Base-by-base conservation (phyloP, 2,888 invertebrate genomes). In the Doris montereyensis region DNA sequence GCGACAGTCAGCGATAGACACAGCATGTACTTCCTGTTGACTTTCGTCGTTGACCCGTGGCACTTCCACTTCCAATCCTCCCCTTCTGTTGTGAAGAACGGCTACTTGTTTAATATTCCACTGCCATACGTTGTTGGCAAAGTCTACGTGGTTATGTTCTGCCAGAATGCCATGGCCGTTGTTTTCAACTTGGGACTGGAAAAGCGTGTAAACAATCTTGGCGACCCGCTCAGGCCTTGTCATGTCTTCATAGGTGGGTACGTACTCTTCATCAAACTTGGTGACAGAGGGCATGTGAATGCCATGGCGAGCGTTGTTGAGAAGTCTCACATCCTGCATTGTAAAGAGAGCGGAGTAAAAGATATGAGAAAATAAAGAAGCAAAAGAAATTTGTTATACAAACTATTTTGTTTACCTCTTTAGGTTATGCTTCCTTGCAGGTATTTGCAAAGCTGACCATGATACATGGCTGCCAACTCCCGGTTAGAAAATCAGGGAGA, bases 121-220 rank as follows among this genome's bases (percentile, higher is more conserved):
- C 90, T 98, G 97, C 93, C 97, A 99, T 0, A 99, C 93, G 92
- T 99, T 99, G 88, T 99, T 99, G 0, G 98, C 97, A 82, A 97
- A 96, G 85, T 97, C 94, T 86, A 99, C 94, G 91, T 99, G 92
- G 65, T 97, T 97, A 86, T 96, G 95, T 86, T 98, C 98, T 77
- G 94, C 94, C 82, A 98, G 94, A 17, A 98, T 97, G 1, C 92
- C 92, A 89, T 94, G 94, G 0, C 95, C 95, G 90, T 99, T 99
- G 87, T 96, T 95, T 0, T 94, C 94, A 58, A 99, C 95, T 80
- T 95, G 92, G 74, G 95, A 95, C 84, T 94, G 94, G 86, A 97
- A 97, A 1, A 99, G 93, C 92, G 96, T 96, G 83, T 98, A 94
- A 0, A 95, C 95, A 71, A 98, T 95, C 93, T 97, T 97, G 0